Percentiles rank a stretch among this genome's conserved stretches.
Conservation (phyloP, 1,140 invertebrate genomes). For the Drosophila leontia region DNA sequence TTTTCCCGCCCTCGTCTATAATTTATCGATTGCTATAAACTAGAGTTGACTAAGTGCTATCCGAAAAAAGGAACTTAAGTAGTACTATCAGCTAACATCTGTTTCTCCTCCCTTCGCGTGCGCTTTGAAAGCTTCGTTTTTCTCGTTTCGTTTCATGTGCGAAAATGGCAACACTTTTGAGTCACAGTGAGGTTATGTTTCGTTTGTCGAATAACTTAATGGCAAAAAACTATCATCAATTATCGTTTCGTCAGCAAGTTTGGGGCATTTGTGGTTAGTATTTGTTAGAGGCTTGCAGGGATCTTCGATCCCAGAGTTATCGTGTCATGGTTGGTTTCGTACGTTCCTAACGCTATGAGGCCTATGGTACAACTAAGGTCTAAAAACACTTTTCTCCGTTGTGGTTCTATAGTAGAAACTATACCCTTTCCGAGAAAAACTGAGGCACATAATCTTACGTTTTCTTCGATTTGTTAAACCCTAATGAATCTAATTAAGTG, state of each 20-base stretch:
- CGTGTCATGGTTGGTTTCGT: slow-evolving; percentile 38
- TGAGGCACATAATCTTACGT: slow-evolving; percentile 77
- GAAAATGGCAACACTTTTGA: slow-evolving; percentile 64
- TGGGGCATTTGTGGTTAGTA: slow-evolving; percentile 47
- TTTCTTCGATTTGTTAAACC: slow-evolving; percentile 54
- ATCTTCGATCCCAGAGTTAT: slow-evolving; percentile 32
- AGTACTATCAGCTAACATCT: slow-evolving; percentile 43
- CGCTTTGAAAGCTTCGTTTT: slow-evolving; percentile 45
- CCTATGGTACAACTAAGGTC: slow-evolving; percentile 54
- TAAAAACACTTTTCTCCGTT: slow-evolving; percentile 29
- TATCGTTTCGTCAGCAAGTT: slow-evolving; percentile 26
- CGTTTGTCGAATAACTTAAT: slow-evolving; percentile 50
- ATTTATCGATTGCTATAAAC: slow-evolving; percentile 25
- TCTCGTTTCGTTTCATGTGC: slow-evolving; percentile 32
- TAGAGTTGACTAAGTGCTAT: slow-evolving; percentile 46
- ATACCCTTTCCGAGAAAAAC: slow-evolving; percentile 47
- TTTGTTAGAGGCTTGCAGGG: slow-evolving; percentile 8
- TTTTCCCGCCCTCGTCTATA: slow-evolving; percentile 12
- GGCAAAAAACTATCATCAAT: slow-evolving; percentile 36
- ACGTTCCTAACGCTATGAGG: slow-evolving; percentile 41
- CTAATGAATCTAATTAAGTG: slow-evolving; percentile 41
- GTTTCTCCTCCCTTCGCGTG: slow-evolving; percentile 16
- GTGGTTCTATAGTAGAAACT: slow-evolving; percentile 4
- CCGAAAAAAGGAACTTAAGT: slow-evolving; percentile 54
- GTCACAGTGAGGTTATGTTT: slow-evolving; percentile 61